Evolutionary conservation across 2,888 invertebrate genomes (phyloP).

Genomic region (Argynnis bischoffii): DNA sequence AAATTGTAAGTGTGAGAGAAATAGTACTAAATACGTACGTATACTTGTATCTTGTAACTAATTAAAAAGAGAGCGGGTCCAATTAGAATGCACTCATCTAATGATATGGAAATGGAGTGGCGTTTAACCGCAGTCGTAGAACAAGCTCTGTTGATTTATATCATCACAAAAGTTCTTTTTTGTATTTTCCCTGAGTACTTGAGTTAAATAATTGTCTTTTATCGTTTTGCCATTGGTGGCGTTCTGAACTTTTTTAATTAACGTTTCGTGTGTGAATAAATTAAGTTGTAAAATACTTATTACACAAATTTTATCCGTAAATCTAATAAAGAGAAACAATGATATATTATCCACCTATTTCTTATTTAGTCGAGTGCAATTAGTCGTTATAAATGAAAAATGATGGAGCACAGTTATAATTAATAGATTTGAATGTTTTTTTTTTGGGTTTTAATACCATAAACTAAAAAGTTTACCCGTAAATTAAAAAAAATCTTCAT

Average conservation of each 20-base stretch:
- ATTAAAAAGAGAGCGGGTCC: slow-evolving; percentile 32
- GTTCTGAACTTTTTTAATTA: too few species aligned
- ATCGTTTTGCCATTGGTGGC: slow-evolving; percentile 23
- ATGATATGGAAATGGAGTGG: slow-evolving; percentile 73
- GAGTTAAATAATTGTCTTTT: slow-evolving; percentile 24
- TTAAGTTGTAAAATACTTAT: not conserved
- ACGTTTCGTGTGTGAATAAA: not conserved
- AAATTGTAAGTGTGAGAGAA: slow-evolving; percentile 22
- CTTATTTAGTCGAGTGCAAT: too few species aligned
- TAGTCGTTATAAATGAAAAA: too few species aligned
- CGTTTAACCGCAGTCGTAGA: slow-evolving; percentile 34
- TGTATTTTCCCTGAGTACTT: slow-evolving; percentile 13
- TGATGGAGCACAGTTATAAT: too few species aligned
- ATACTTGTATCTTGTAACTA: slow-evolving; percentile 23
- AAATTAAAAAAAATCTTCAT: too few species aligned
- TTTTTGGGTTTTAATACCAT: too few species aligned
- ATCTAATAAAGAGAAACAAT: too few species aligned
- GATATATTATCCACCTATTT: too few species aligned
- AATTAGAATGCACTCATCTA: slow-evolving; percentile 49
- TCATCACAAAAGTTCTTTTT: slow-evolving; percentile 20
- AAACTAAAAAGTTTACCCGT: too few species aligned
- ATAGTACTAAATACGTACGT: slow-evolving; percentile 7
- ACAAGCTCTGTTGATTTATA: slow-evolving; percentile 40
- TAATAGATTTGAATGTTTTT: too few species aligned
- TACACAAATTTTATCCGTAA: not conserved